Evolutionary conservation across 2,113 vertebrate genomes (phyloP).

Genomic region (Periophthalmus modestus): DNA sequence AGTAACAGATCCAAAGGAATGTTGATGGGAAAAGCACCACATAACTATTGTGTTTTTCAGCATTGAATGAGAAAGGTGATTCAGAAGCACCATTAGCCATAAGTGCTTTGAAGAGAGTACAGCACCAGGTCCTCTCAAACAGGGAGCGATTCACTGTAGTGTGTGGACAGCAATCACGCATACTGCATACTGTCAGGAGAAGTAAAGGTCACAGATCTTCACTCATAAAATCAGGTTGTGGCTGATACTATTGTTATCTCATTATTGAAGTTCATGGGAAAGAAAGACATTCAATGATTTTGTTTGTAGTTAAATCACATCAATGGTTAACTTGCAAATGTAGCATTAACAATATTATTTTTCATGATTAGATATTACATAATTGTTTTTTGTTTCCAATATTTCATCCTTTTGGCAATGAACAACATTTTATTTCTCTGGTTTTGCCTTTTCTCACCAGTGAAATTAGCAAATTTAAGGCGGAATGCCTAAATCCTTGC

Average conservation of each 20-base stretch:
- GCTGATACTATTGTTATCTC: no score
- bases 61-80: neutral
- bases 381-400: neutral
- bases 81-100: neutral
- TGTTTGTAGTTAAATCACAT: no score
- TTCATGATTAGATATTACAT: neutral
- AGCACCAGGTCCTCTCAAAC: neutral
- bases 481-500: conserved; percentile 50
- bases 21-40: neutral
- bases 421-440: conserved; percentile 5
- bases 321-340: neutral
- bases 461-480: conserved; percentile 36
- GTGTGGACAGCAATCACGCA: no score
- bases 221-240: no score
- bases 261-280: neutral
- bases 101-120: neutral
- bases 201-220: no score
- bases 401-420: conserved; percentile 9
- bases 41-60: neutral
- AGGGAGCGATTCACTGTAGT: neutral
- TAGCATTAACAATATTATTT: neutral
- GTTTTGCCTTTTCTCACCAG: conserved; percentile 17
- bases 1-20: neutral
- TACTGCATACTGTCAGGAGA: no score
- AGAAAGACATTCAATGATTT: neutral